Base-by-base conservation (phyloP, 1,140 invertebrate species). In the Zophobas morio region DNA sequence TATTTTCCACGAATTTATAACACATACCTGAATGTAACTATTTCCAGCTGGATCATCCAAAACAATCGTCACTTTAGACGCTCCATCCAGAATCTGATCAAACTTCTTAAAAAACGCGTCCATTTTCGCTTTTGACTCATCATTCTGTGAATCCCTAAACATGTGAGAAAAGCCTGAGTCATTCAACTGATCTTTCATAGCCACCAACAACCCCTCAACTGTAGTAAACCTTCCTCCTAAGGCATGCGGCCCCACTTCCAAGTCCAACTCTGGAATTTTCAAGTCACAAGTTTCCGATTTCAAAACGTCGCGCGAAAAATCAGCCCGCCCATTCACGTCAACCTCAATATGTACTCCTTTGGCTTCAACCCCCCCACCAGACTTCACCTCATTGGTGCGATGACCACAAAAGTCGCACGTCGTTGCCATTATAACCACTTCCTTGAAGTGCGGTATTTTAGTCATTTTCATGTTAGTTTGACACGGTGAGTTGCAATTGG, bases 31-130 rank as follows among this genome's bases (percentile, higher is more conserved):
- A 49, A 99, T 88, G 86, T 98, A 99, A 82, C 96, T 98, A 87
- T 99, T 99, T 6, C 98, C 98, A 46, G 98, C 95, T 6, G 98
- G 96, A 89, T 99, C 98, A 87, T 99, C 96, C 53, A 99, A 86
- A 20, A 99, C 86, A 1, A 99, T 80, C 0, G 95, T 97, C 47
- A 93, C 88, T 1, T 88, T 66, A n/a, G 86, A 85, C 80, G 92
- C 88, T 0, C 93, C 89, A 20, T 90, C 87, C 20, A 96, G 84
- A 4, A 97, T 90, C 70, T 92, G 85, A 71, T 95, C 90, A 36
- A 98, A 88, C 80, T 93, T 90, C 0, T 86, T 83, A 20, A 94
- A 87, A 84, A 98, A 96, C 20, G 86, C 82, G 46, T 90, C 82
- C 82, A 96, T 88, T 78, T 86, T 87, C 20, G 88, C 83, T 51